Percentiles rank a stretch among this genome's conserved stretches.
phyloP scores from a whole-genome alignment of 2,888 invertebrate species.

The Oxytorus armatus region DNA sequence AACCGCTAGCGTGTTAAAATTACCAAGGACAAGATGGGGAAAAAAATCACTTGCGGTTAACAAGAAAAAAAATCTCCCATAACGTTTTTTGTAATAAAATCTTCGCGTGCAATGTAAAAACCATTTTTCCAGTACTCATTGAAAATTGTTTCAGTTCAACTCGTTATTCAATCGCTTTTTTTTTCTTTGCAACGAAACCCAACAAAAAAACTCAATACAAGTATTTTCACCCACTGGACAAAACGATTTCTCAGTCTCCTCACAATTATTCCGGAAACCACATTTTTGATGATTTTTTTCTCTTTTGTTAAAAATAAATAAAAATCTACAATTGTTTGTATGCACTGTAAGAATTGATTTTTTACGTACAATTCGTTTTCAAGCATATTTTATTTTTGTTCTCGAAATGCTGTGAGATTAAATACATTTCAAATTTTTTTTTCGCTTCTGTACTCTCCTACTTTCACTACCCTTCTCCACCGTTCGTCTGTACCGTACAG shows the following conservation, averaged over 20 bases:
- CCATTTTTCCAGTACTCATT: neutral
- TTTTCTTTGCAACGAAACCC: neutral
- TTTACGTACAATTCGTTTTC: too few relatives aligned
- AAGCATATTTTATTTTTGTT: too few relatives aligned
- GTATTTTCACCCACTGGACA: too few relatives aligned
- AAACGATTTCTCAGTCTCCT: too few relatives aligned
- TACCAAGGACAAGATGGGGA: constrained; percentile 37
- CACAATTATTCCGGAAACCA: too few relatives aligned
- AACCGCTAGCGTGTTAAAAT: constrained; percentile 16
- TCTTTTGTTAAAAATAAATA: neutral
- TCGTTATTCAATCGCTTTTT: too few relatives aligned
- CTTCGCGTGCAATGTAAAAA: too few relatives aligned
- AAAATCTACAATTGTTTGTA: too few relatives aligned
- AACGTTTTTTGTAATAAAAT: too few relatives aligned
- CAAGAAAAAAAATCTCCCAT: neutral
- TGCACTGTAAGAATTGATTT: too few relatives aligned
- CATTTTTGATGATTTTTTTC: too few relatives aligned
- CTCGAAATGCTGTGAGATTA: neutral
- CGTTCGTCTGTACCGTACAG: constrained; percentile 10
- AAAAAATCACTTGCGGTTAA: neutral
- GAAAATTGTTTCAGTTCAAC: neutral
- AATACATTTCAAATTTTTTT: neutral
- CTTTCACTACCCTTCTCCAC: constrained; percentile 13
- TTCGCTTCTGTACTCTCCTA: constrained; percentile 10
- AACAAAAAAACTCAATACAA: too few relatives aligned